Base-by-base conservation (phyloP, 1,140 invertebrate species). In the Rhopalosiphum padi region DNA sequence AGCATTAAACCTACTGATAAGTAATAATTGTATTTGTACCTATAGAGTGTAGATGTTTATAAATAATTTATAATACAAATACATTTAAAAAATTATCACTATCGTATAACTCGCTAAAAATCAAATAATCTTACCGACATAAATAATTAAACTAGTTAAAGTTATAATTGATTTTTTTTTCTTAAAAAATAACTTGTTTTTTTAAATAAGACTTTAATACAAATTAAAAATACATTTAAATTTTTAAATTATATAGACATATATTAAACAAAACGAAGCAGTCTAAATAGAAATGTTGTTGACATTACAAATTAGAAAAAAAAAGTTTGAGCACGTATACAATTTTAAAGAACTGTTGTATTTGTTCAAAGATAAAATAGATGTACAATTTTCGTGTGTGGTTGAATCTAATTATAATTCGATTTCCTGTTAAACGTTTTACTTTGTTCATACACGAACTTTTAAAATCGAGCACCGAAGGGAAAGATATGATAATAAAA, bases 171-270 rank as follows among this genome's bases (percentile, higher is more conserved):
- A 77, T 18, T 77, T 77, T 51, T 51, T 77, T 77, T 1, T 2
- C 7, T 68, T 4, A n/a, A 77, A 68, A 77, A 77, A 77, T 77
- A 77, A n/a, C n/a, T n/a, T 77, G 30, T 77, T 77, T 77, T 77
- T 15, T n/a, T n/a, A 77, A 68, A 68, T 77, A n/a, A 77, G 18
- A 18, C 30, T n/a, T 77, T 77, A 77, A 77, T 77, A 77, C 1
- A 77, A n/a, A 77, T 77, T 77, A 77, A n/a, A 77, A 77, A 77
- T 77, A 77, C 60, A 77, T 77, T 77, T 77, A n/a, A 77, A 77
- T n/a, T 23, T 15, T 77, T 77, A 77, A 77, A 30, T 23, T 15
- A n/a, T 77, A 77, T 15, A 77, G 11, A 77, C n/a, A 77, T 77
- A 77, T 77, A 51, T 51, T 51, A n/a, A 77, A 15, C 5, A 5